These are phyloP conservation scores for Dipus sagitta DNA, from an alignment of 2,797 vertebrate species.

Conservation along the genomic window DNA sequence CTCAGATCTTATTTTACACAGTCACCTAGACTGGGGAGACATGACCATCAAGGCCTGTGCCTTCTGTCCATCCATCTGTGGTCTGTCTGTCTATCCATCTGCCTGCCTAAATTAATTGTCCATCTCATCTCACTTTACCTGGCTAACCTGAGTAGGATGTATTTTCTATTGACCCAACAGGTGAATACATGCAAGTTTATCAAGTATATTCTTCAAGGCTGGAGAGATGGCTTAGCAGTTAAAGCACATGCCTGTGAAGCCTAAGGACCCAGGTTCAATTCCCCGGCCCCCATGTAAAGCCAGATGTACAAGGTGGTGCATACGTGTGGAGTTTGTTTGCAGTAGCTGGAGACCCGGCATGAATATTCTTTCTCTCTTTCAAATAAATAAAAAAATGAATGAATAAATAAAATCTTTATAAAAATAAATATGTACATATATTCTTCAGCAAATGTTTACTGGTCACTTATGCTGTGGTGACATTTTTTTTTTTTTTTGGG, in stretches of 20 bases:
- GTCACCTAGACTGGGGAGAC: background rate
- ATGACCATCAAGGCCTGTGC: background rate
- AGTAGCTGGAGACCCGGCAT: too few species aligned
- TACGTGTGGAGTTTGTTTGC: too few species aligned
- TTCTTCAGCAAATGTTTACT: conserved; percentile 19
- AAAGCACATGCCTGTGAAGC: too few species aligned
- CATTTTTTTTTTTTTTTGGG: background rate
- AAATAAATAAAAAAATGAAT: too few species aligned
- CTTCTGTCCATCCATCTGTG: background rate
- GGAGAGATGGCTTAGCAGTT: too few species aligned
- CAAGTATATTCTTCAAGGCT: background rate
- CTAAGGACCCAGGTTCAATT: too few species aligned
- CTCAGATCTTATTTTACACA: conserved; percentile 30
- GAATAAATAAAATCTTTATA: too few species aligned
- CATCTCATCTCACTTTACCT: background rate
- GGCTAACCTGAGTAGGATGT: background rate
- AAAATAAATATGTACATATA: background rate
- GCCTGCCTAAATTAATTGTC: too few species aligned
- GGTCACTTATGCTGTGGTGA: background rate
- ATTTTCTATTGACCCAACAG: conserved; percentile 1
- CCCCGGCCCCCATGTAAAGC: too few species aligned
- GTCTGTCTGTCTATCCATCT: background rate
- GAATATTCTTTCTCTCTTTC: too few species aligned
- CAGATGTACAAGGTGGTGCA: too few species aligned
- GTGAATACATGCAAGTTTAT: background rate